These are phyloP conservation scores for Scotopteryx bipunctaria DNA, from an alignment of 2,888 invertebrate genomes.

Conservation along the genomic window DNA sequence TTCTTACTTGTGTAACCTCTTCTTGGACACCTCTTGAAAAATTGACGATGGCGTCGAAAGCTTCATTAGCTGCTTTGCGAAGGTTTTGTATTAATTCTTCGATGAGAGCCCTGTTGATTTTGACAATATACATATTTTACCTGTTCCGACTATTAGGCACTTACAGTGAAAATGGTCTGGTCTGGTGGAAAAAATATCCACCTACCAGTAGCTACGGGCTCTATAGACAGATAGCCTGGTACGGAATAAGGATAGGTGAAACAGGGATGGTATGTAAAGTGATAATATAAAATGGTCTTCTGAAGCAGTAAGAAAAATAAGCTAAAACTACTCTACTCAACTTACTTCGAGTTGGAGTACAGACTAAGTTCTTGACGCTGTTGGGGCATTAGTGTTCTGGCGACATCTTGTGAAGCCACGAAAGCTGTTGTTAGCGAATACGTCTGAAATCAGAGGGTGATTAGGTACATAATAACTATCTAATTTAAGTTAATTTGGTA, in stretches of 20 bases:
- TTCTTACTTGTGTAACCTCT: conserved; percentile 46
- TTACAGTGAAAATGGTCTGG: too few relatives aligned
- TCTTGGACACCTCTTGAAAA: conserved; percentile 56
- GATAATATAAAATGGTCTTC: too few relatives aligned
- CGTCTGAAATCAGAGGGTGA: conserved; percentile 17
- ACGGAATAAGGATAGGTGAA: too few relatives aligned
- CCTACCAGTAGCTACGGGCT: too few relatives aligned
- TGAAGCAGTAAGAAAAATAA: neutral
- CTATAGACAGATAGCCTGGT: too few relatives aligned
- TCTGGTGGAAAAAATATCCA: too few relatives aligned
- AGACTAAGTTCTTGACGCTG: conserved; percentile 47
- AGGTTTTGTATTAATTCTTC: conserved; percentile 56
- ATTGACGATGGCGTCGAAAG: conserved; percentile 49
- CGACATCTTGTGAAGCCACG: conserved; percentile 42
- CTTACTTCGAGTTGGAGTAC: conserved; percentile 49
- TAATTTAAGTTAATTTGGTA: too few relatives aligned
- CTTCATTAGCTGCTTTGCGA: conserved; percentile 54
- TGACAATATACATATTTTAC: too few relatives aligned
- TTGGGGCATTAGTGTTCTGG: conserved; percentile 40
- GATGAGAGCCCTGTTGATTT: conserved; percentile 53
- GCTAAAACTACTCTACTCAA: neutral
- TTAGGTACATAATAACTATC: neutral
- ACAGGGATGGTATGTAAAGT: too few relatives aligned
- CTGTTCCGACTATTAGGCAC: too few relatives aligned
- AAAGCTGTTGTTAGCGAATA: conserved; percentile 32